Base-by-base conservation (phyloP, 2,113 vertebrate species). In the Scopus umbretta region DNA sequence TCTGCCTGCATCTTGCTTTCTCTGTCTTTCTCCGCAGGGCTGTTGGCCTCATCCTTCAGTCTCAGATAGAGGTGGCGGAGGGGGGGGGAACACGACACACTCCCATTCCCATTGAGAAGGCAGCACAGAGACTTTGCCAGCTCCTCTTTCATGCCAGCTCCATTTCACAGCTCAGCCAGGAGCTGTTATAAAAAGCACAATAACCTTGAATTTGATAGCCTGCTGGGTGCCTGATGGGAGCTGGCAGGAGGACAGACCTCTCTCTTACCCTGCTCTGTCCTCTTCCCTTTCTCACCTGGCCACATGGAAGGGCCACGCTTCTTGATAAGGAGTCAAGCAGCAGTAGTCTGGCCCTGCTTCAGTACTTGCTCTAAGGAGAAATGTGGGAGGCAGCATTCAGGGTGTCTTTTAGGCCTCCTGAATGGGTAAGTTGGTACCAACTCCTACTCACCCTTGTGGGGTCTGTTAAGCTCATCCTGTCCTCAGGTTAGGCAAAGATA, bases 141-240 rank as follows among this genome's bases (percentile, higher is more conserved):
- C 92, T 96, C 85, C 43, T 88, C 95, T 95, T 96, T 95, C 94
- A 94, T 13, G 9, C 67, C 73, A 85, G 84, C 93, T 97, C 87
- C 84, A 88, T 95, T 96, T 97, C 95, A 94, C 68, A 79, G 70
- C 80, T 87, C 75, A 73, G 74, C 42, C 50, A 85, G 85, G 63
- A 92, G 50, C 67, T 74, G 94, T 92, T 95, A 97, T 93, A 92
- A 97, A 97, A 96, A 96, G 96, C 92, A 94, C 94, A 93, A 86
- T 87, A 97, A 90, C 93, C 94, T 97, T 97, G 95, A 96, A 95
- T 92, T 66, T 56, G 94, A 97, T 96, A 96, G 78, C 92, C 43
- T 93, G 75, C 45, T 74, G 79, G 61, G 79, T 95, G 84, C 10
- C 8, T 96, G 94, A 34, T 95, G 71, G 68, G 76, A 94, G 80